Percentiles rank a stretch among this genome's conserved stretches.
These are phyloP conservation scores for Drosophila quinaria DNA, from an alignment of 2,888 invertebrate species.

Conservation along the genomic window DNA sequence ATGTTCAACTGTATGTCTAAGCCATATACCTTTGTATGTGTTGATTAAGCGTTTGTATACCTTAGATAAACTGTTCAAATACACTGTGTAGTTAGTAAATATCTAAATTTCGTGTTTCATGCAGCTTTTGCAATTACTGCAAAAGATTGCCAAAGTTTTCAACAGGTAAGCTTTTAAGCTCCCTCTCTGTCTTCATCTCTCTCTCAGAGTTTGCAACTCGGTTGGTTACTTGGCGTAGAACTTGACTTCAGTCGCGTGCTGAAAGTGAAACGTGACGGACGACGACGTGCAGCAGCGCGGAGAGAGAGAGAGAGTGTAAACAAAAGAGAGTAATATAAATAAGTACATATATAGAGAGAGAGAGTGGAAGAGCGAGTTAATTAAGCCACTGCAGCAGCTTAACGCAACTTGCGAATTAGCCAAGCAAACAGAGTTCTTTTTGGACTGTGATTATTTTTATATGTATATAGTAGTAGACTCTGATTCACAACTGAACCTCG, in stretches of 20 bases:
- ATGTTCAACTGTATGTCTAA: background rate
- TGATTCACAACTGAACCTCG: conserved; percentile 61
- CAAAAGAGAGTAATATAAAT: background rate
- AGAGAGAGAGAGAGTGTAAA: background rate
- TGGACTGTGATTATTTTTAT: conserved; percentile 28
- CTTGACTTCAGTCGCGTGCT: conserved; percentile 59
- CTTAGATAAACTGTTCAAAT: conserved; percentile 59
- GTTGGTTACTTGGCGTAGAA: conserved; percentile 12
- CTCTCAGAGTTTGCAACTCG: conserved; percentile 21
- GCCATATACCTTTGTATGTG: background rate
- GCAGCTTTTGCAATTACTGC: conserved; percentile 28
- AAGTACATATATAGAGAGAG: background rate
- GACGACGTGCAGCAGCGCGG: background rate
- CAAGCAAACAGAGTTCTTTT: conserved; percentile 48
- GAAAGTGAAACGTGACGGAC: conserved; percentile 50
- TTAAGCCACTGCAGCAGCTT: conserved; percentile 22
- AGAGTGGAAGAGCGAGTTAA: conserved; percentile 2
- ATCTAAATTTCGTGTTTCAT: conserved; percentile 38
- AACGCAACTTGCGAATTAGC: conserved; percentile 41
- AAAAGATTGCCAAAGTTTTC: conserved; percentile 25
- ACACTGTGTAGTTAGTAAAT: conserved; percentile 30
- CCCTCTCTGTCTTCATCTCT: conserved; percentile 29
- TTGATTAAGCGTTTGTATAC: conserved; percentile 26
- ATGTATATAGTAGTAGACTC: conserved; percentile 31
- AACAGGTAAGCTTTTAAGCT: conserved; percentile 49